A percentile compares a stretch with the other conserved stretches of the same genome.
These are phyloP conservation scores for Rhinatrema bivittatum DNA, from an alignment of 2,797 vertebrate genomes.

Conservation along the genomic window DNA sequence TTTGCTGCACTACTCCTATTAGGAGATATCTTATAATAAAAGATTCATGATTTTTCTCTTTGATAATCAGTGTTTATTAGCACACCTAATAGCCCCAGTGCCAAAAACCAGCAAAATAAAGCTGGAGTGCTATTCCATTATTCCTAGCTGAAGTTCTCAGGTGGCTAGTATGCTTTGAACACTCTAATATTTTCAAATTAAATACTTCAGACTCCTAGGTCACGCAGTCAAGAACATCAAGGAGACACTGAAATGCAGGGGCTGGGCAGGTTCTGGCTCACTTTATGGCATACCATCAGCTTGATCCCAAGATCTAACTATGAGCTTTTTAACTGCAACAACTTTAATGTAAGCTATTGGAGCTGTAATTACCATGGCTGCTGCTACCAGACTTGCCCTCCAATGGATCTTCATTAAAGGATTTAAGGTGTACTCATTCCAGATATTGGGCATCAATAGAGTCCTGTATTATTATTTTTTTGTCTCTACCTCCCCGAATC, in stretches of 20 bases:
- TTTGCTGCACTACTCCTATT: too few relatives aligned
- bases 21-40: too few relatives aligned
- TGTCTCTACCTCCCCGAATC: too few relatives aligned
- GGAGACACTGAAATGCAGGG: conserved; percentile 3
- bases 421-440: too few relatives aligned
- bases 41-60: too few relatives aligned
- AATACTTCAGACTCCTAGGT: neutral
- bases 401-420: too few relatives aligned
- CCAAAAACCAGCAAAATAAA: conserved; percentile 5
- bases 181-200: neutral
- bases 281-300: neutral
- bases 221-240: conserved; percentile 2
- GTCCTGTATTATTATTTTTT: too few relatives aligned
- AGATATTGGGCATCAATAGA: too few relatives aligned
- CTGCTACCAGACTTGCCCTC: too few relatives aligned
- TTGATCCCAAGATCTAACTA: neutral
- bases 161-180: conserved; percentile 3
- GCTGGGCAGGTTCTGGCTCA: neutral
- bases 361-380: neutral
- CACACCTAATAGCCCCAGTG: conserved; percentile 3
- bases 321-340: conserved; percentile 17
- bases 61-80: too few relatives aligned
- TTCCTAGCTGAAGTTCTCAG: conserved; percentile 20
- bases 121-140: conserved; percentile 22
- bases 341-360: neutral